Conservation (phyloP, 2,888 invertebrate species). For the Acanthococcus lagerstroemiae region DNA sequence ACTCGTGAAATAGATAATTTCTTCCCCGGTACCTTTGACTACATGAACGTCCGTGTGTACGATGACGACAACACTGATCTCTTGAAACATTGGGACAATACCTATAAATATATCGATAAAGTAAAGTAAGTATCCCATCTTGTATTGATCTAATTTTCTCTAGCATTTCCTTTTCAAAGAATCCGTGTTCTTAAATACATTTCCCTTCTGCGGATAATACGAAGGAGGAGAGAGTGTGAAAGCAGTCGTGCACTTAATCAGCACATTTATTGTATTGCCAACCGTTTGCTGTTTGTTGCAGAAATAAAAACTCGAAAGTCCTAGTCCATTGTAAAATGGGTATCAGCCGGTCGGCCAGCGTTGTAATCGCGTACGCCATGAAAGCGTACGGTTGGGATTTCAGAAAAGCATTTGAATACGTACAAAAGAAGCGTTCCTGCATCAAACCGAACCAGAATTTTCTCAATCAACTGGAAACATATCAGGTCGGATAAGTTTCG, state of each 20-base stretch:
- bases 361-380: slow-evolving; percentile 97
- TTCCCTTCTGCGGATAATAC: neutral
- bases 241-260: no score
- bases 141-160: neutral
- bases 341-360: slow-evolving; percentile 93
- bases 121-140: slow-evolving; percentile 50
- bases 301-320: slow-evolving; percentile 81
- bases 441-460: slow-evolving; percentile 96
- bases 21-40: slow-evolving; percentile 93
- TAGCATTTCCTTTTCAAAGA: no score
- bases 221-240: no score
- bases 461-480: slow-evolving; percentile 85
- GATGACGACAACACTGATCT: slow-evolving; percentile 96
- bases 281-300: no score
- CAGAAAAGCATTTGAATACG: slow-evolving; percentile 75
- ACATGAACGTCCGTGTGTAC: slow-evolving; percentile 90
- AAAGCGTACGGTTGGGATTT: slow-evolving; percentile 93
- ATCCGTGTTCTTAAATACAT: neutral
- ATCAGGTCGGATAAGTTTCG: no score
- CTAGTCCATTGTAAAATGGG: slow-evolving; percentile 99
- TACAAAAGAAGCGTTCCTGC: slow-evolving; percentile 81
- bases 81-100: slow-evolving; percentile 94
- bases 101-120: slow-evolving; percentile 89
- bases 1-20: slow-evolving; percentile 99
- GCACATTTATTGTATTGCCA: no score